Evolutionary conservation across 1,140 invertebrate species (phyloP), one percentile per base, ranked within the genome.

Genomic region (Agrypnia vestita): DNA sequence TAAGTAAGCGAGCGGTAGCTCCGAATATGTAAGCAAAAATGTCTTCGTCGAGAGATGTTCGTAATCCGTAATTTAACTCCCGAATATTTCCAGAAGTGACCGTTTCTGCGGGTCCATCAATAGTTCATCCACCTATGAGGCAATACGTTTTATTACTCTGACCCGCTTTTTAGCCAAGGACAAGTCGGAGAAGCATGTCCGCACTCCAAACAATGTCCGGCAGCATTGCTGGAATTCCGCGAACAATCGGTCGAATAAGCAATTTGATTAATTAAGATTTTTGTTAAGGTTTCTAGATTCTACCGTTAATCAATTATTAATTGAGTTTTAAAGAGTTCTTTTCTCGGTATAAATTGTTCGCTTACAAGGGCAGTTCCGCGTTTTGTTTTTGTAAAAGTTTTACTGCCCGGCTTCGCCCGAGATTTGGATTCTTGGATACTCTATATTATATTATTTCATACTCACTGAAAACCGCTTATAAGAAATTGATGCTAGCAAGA

Each of bases 91-190:
- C 1, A 51, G 11, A 46, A 67, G 46, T 13, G 67, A 21, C 9
- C 67, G 13, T 49, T 71, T 71, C 62, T 15, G 67, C 44, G 15
- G 25, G 44, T 13, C 47, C 46, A 71, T 71, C 44, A 49, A 71
- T 71, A 49, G 67, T 71, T 71, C 67, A 25, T 71, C 49, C 43
- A 71, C 67, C 67, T 71, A 46, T 49, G 67, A 71, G n/a, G 15
- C 49, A 71, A 71, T 71, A 71, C 67, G 62, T 71, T 71, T 51
- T 19, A 51, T 51, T 51, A 17, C 67, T 17, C 15, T 71, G 67
- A 51, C 67, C 67, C 67, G 67, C 67, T 49, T 71, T 71, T 71
- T n/a, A 25, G 15, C 67, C 67, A 71, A 71, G 67, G 67, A 71
- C 49, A 51, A 15, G 15, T 17, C 44, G 8, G 15, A 62, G 7